These are phyloP conservation scores for Australoheros scitulus DNA, from an alignment of 2,113 vertebrate species.

Conservation along the genomic window DNA sequence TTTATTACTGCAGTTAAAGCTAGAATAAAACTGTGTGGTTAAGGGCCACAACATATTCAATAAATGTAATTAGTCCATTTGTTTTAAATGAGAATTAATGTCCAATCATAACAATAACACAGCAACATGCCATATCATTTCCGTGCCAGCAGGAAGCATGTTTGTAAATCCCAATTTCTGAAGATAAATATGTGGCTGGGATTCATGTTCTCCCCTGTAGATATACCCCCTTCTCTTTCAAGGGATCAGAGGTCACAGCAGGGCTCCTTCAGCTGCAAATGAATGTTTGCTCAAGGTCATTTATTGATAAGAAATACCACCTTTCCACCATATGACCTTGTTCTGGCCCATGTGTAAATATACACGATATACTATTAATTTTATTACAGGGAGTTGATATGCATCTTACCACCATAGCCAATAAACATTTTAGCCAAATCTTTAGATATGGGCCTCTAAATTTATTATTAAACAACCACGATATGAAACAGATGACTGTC, in stretches of 20 bases:
- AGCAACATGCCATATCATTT: background rate
- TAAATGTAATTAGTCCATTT: background rate
- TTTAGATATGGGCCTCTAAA: background rate
- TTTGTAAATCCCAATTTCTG: background rate
- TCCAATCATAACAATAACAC: background rate
- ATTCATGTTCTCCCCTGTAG: background rate
- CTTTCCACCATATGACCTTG: slow-evolving; percentile 1
- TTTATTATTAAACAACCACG: background rate
- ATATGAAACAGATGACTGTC: background rate
- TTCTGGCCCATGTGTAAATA: slow-evolving; percentile 11
- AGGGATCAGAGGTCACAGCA: slow-evolving; percentile 38
- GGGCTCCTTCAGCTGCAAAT: slow-evolving; percentile 32
- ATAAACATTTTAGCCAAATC: background rate
- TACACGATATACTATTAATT: background rate
- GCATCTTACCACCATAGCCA: background rate
- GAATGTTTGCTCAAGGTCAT: slow-evolving; percentile 27
- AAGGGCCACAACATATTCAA: background rate
- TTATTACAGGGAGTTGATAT: background rate
- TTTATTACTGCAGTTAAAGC: background rate
- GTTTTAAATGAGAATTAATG: background rate
- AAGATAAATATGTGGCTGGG: background rate
- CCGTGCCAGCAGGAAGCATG: background rate
- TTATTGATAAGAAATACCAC: background rate
- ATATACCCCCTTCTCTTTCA: background rate
- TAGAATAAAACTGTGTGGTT: background rate